These are phyloP conservation scores for Gonatopus flavifemur DNA, from an alignment of 1,140 invertebrate species.

Conservation along the genomic window DNA sequence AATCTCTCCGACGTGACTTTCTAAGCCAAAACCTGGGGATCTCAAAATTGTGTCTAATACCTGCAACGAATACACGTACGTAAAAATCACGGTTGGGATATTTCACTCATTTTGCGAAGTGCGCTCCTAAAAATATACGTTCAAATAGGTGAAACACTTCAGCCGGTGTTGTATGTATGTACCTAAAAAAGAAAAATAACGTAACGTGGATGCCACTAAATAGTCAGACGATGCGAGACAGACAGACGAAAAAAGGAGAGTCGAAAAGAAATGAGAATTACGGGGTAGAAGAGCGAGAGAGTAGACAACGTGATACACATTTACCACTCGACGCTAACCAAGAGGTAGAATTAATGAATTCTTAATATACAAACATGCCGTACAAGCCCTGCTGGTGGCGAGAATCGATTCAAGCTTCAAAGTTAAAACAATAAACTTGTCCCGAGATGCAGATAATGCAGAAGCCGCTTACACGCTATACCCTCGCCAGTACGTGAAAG, in stretches of 20 bases:
- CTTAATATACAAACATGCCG: slow-evolving; percentile 34
- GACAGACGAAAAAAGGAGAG: slow-evolving; percentile 7
- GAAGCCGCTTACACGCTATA: slow-evolving; percentile 39
- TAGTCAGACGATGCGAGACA: no score
- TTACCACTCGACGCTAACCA: background rate
- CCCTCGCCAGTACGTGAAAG: background rate
- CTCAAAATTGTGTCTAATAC: no score
- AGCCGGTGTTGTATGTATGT: no score
- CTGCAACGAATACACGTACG: background rate
- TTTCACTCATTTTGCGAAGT: slow-evolving; percentile 15
- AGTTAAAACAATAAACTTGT: slow-evolving; percentile 48
- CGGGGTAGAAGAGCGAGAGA: background rate
- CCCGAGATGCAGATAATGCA: slow-evolving; percentile 34
- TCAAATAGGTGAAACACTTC: no score
- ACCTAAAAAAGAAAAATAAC: no score
- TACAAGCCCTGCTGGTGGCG: slow-evolving; percentile 17
- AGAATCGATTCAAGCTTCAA: slow-evolving; percentile 25
- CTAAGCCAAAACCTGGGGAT: no score
- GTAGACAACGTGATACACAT: background rate
- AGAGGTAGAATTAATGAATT: slow-evolving; percentile 33
- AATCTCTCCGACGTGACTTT: no score
- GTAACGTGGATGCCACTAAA: no score
- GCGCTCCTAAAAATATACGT: slow-evolving; percentile 2
- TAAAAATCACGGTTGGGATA: slow-evolving; percentile 5
- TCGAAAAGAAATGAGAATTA: slow-evolving; percentile 10